These are phyloP conservation scores for Drosophila kohkoa DNA, from an alignment of 1,140 invertebrate genomes.

Conservation along the genomic window DNA sequence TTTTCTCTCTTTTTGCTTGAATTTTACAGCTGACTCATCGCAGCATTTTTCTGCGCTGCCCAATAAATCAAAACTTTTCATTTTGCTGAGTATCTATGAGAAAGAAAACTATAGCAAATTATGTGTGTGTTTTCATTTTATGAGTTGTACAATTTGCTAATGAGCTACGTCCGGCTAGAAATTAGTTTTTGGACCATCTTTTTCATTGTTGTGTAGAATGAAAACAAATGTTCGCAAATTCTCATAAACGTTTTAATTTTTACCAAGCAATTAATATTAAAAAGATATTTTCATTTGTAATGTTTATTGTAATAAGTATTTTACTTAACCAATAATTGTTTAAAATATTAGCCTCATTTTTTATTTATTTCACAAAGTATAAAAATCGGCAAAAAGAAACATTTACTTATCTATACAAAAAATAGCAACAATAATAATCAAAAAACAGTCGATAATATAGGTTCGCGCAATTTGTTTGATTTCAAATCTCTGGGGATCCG, in stretches of 20 bases:
- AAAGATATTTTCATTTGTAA: not conserved
- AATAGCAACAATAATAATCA: too few relatives aligned
- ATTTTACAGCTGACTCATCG: constrained; percentile 46
- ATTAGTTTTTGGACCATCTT: constrained; percentile 24
- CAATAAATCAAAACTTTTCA: constrained; percentile 27
- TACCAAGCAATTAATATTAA: constrained; percentile 22
- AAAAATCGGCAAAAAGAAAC: too few relatives aligned
- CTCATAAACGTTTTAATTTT: constrained; percentile 8
- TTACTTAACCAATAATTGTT: not conserved
- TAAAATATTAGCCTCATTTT: not conserved
- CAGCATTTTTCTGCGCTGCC: constrained; percentile 3
- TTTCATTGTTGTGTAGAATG: constrained; percentile 14
- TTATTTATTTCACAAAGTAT: too few relatives aligned
- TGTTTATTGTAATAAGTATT: not conserved
- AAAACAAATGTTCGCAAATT: constrained; percentile 54
- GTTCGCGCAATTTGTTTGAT: too few relatives aligned
- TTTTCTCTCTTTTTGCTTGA: constrained; percentile 15
- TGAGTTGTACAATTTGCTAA: constrained; percentile 53
- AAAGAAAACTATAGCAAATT: too few relatives aligned
- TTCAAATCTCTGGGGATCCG: too few relatives aligned
- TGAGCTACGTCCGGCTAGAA: constrained; percentile 53
- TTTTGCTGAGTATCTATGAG: not conserved
- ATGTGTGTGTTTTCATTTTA: constrained; percentile 21
- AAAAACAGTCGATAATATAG: too few relatives aligned
- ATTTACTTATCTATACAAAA: too few relatives aligned